These are phyloP conservation scores for Leptarthrus brevirostris DNA, from an alignment of 2,888 invertebrate genomes.

Conservation along the genomic window DNA sequence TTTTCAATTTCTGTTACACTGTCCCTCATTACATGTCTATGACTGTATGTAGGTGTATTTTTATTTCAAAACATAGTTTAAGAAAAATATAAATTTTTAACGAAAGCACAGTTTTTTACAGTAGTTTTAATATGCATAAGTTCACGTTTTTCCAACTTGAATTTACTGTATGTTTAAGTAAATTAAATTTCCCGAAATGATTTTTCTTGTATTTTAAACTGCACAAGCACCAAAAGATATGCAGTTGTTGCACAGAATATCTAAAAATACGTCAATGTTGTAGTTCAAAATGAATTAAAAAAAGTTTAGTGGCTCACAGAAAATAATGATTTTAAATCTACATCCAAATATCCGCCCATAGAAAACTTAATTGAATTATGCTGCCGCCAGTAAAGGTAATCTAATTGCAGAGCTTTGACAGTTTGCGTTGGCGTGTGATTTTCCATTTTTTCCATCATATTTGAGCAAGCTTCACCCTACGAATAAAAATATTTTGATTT, in stretches of 20 bases:
- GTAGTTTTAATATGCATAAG: too few relatives aligned
- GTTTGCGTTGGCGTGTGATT: background rate
- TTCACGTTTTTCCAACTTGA: too few relatives aligned
- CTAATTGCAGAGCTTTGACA: background rate
- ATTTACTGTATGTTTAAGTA: too few relatives aligned
- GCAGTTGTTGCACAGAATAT: background rate
- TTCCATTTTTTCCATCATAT: background rate
- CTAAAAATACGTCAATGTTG: too few relatives aligned
- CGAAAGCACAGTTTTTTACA: too few relatives aligned
- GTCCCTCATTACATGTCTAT: too few relatives aligned
- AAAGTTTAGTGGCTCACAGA: background rate
- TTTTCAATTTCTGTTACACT: too few relatives aligned
- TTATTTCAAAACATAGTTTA: too few relatives aligned
- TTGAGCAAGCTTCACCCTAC: background rate
- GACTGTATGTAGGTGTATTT: too few relatives aligned
- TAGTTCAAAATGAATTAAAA: too few relatives aligned
- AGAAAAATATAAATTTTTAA: too few relatives aligned
- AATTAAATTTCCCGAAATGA: background rate
- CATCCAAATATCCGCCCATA: background rate
- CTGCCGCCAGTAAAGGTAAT: background rate
- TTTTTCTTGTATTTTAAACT: constrained; percentile 18
- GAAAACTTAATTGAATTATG: constrained; percentile 20
- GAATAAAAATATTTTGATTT: background rate
- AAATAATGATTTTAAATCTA: constrained; percentile 3
- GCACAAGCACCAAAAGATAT: constrained; percentile 10